Evolutionary conservation across 1,140 invertebrate genomes (phyloP), one percentile per base, ranked within the genome.

Genomic region (Lordiphosa clarofinis): DNA sequence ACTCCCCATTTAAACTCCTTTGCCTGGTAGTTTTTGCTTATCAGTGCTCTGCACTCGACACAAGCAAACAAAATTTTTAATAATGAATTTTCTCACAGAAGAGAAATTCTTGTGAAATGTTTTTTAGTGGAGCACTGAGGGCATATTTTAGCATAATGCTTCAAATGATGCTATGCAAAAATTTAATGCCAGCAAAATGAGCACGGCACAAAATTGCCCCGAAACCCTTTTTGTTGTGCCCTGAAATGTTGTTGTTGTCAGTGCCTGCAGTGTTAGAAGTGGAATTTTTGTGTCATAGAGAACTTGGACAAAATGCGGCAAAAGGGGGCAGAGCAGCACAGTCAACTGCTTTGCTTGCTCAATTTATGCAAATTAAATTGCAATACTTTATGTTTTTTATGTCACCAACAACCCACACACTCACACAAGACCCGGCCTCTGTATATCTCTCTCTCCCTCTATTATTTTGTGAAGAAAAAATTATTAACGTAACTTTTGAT

Each of bases 321-420:
- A 31, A 31, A 44, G 61, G 46, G 35, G 28, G 46, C 7, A 31
- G n/a, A 10, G 35, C 38, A 38, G 36, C 28, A 31, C 7, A 31
- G 54, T 49, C 52, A 33, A 43, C 57, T 53, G 66, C 46, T 44
- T 42, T 69, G 60, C 63, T 63, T 61, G 67, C 76, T 73, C 72
- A 81, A 81, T 81, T 81, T 81, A 81, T 81, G 76, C 78, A 81
- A 81, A 81, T 84, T 82, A 81, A 81, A 81, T 81, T 81, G 76
- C 78, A 81, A 82, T 81, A 68, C 72, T 81, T 81, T 82, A 76
- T 73, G 56, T 67, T 68, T 58, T 62, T 64, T 58, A 56, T 81
- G 75, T 81, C 76, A 81, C 76, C 67, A 39, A 52, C 47, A 56
- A 37, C 57, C 65, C 62, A 66, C 60, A 49, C 24, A 66, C 60